Conservation (phyloP, 1,140 invertebrate species). For the Neelides sp. region DNA sequence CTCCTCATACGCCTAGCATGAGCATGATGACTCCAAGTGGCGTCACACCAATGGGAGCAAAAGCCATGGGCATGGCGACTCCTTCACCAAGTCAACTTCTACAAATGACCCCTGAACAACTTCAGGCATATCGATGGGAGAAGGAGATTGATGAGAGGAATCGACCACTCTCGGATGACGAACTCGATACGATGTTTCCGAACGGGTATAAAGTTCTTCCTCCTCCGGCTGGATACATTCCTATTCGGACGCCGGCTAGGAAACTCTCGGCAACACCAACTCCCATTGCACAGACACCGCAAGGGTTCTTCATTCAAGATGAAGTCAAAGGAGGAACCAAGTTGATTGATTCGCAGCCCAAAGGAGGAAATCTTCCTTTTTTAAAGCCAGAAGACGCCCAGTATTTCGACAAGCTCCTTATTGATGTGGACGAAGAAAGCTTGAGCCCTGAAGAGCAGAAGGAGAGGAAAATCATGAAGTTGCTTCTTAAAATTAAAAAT, state of each 20-base stretch:
- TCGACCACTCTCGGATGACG: slow-evolving; percentile 88
- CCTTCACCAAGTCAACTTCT: slow-evolving; percentile 89
- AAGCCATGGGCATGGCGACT: slow-evolving; percentile 95
- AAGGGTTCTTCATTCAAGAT: slow-evolving; percentile 88
- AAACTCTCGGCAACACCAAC: slow-evolving; percentile 97
- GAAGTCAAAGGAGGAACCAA: slow-evolving; percentile 66
- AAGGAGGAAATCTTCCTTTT: slow-evolving; percentile 84
- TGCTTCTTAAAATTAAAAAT: slow-evolving; percentile 97
- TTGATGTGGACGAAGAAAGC: slow-evolving; percentile 94
- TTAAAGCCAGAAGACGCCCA: slow-evolving; percentile 99
- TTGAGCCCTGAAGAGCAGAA: slow-evolving; percentile 93
- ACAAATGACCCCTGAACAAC: slow-evolving; percentile 96
- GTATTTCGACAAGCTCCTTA: slow-evolving; percentile 95
- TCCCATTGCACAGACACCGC: slow-evolving; percentile 79
- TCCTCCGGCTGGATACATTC: slow-evolving; percentile 88
- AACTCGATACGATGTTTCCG: slow-evolving; percentile 93
- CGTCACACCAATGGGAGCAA: slow-evolving; percentile 82
- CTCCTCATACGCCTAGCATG: slow-evolving; percentile 44
- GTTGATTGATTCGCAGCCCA: slow-evolving; percentile 92
- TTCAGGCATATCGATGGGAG: slow-evolving; percentile 98
- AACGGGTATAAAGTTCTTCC: slow-evolving; percentile 94
- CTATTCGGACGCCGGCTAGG: slow-evolving; percentile 90
- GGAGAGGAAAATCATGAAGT: slow-evolving; percentile 98
- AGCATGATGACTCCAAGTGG: slow-evolving; percentile 60
- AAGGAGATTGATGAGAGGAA: slow-evolving; percentile 97